A percentile compares a stretch with the other conserved stretches of the same genome.
phyloP scores from a whole-genome alignment of 2,888 invertebrate genomes.

The Chirona hameri region DNA sequence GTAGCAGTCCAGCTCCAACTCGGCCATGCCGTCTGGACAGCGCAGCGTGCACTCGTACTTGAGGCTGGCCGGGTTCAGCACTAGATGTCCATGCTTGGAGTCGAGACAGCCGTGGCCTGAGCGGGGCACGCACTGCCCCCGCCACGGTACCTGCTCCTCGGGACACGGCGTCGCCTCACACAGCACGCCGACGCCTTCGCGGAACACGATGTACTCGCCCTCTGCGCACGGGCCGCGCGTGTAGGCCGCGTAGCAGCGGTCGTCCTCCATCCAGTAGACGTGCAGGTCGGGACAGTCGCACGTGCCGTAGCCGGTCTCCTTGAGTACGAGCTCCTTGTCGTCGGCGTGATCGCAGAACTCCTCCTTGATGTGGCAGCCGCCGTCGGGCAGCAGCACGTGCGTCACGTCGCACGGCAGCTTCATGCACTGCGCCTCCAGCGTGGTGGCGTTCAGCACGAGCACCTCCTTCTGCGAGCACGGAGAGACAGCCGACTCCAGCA shows the following conservation, averaged over 20 bases:
- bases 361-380: not conserved
- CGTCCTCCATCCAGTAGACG: conserved; percentile 39
- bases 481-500: not conserved
- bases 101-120: conserved; percentile 1
- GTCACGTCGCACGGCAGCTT: not conserved
- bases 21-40: not conserved
- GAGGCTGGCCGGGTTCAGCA: not conserved
- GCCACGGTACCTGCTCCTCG: not conserved
- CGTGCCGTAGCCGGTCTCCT: conserved; percentile 23
- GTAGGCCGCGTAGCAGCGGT: conserved; percentile 41
- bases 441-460: conserved; percentile 4
- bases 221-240: conserved; percentile 41
- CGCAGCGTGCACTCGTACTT: conserved; percentile 22
- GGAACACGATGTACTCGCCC: conserved; percentile 22
- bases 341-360: conserved; percentile 13
- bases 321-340: conserved; percentile 5
- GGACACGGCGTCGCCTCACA: not conserved
- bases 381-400: conserved; percentile 8
- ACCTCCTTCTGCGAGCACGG: not conserved
- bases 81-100: not conserved
- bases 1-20: not conserved
- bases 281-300: conserved; percentile 25
- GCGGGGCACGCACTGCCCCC: not conserved
- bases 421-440: conserved; percentile 27
- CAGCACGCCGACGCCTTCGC: not conserved